Percentiles rank a stretch among this genome's conserved stretches.
Evolutionary conservation across 35 echinoderm and acorn worm genomes (phyloP).

Genomic region (Ptychodera flava): DNA sequence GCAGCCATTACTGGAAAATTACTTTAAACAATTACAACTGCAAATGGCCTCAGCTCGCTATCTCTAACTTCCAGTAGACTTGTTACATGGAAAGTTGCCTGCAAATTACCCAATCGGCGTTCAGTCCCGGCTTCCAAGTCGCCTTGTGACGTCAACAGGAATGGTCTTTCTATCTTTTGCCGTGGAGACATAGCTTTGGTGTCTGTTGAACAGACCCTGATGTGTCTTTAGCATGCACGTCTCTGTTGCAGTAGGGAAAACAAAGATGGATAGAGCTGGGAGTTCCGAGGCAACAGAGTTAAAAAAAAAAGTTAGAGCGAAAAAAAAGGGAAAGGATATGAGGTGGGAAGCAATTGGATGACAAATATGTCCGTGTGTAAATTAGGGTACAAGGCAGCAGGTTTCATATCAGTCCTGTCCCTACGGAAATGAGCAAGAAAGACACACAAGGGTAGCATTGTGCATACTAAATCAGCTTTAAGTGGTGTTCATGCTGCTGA

Average conservation of each 20-base stretch:
- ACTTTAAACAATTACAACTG: not conserved
- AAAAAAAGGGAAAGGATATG: slow-evolving; percentile 1
- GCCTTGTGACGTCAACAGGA: not conserved
- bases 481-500: no score
- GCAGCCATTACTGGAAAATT: not conserved
- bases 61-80: not conserved
- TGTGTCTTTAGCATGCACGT: no score
- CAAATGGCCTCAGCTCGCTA: not conserved
- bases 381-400: not conserved
- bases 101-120: not conserved
- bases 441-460: not conserved
- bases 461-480: not conserved
- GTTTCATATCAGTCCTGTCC: not conserved
- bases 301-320: no score
- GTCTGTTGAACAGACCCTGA: no score
- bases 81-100: not conserved
- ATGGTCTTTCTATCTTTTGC: no score
- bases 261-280: no score
- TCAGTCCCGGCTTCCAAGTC: not conserved
- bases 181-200: no score
- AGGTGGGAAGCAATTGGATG: not conserved
- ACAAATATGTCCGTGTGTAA: not conserved
- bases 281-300: no score
- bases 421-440: not conserved
- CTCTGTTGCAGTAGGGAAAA: no score